Base-by-base conservation (phyloP, 2,797 vertebrate species). In the Enteromius fasciolatus region DNA sequence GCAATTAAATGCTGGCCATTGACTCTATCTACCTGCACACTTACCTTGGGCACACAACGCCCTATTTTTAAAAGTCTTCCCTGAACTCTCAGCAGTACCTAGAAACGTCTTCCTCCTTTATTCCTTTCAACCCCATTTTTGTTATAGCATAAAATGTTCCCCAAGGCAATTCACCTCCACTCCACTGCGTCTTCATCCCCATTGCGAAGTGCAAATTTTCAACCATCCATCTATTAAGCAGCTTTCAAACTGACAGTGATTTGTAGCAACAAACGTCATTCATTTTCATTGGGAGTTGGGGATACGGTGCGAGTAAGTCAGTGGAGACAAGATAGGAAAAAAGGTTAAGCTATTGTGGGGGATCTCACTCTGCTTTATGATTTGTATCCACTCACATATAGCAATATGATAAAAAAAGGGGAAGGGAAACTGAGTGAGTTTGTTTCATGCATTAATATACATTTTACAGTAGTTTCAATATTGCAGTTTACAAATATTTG, bases 11-110 rank as follows among this genome's bases (percentile, higher is more conserved):
- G 61, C 44, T 28, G 44, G 59, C 17, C 31, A 7, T 36, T 12
- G 33, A 69, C 78, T 70, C 41, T 3, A 39, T 64, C 33, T 74
- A 50, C 76, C 76, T 54, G 46, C 46, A 39, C 44, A 52, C 31
- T 72, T 46, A 64, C 69, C 79, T 64, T 74, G 15, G 59, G 57
- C 68, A 72, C 28, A 68, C 20, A 6, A 52, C 12, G 20, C 28
- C 46, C 76, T 78, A 68, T 50, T 78, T 64, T 78, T 64, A 76
- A 76, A 61, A 11, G 18, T 31, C 63, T 78, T 78, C 4, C n/a
- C 31, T 54, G 20, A 78, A 78, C 59, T 78, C 76, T 66, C 41
- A 48, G 57, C 44, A 46, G 76, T 68, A 14, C 31, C 46, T 68
- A 39, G 8, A 68, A 67, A 68, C 20, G 3, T 25, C 23, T 57